Base-by-base conservation (phyloP, 1,140 invertebrate species). In the Platyscapa corneri region DNA sequence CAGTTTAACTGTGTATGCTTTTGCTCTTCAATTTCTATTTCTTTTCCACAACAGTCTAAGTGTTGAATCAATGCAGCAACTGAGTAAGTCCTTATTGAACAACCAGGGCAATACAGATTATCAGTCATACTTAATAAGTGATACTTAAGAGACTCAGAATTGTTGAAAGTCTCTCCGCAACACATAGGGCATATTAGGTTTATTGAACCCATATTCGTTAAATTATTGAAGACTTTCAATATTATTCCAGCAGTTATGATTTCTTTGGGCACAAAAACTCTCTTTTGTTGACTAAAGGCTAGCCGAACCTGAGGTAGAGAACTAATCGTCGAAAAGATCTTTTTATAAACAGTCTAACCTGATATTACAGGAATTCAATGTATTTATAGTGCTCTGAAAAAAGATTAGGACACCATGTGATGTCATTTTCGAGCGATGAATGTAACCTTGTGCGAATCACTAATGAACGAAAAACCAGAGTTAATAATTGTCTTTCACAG, bases 181-280 rank as follows among this genome's bases (percentile, higher is more conserved):
- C 95, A 96, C 90, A 96, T 93, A 10, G 95, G 95, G 87, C 95
- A 96, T 83, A 93, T 90, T 30, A 95, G 90, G 84, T 89, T 90
- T 86, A 93, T 87, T 39, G 94, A 94, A 90, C 93, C 94, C 94
- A 95, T 95, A 89, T 87, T 84, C 20, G 20, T 10, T 20, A 42
- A 78, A 49, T n/a, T 67, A 32, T 67, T 49, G 12, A 70, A 72
- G 8, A 49, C 14, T 64, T 2, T 56, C 32, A 34, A 56, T 49
- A 75, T 18, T 77, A 34, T 39, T 78, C 32, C 34, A 78, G 6
- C 3, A 42, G 42, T n/a, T 8, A 42, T 74, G n/a, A 78, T 60
- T 53, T 27, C 5, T 53, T 49, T 53, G 3, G 46, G 37, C 30
- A 76, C 27, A 14, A 78, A 39, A 78, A 64, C 30, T 60, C 32